These are phyloP conservation scores for Lepidocyrtoides sp. DNA, from an alignment of 2,888 invertebrate species.

Conservation along the genomic window DNA sequence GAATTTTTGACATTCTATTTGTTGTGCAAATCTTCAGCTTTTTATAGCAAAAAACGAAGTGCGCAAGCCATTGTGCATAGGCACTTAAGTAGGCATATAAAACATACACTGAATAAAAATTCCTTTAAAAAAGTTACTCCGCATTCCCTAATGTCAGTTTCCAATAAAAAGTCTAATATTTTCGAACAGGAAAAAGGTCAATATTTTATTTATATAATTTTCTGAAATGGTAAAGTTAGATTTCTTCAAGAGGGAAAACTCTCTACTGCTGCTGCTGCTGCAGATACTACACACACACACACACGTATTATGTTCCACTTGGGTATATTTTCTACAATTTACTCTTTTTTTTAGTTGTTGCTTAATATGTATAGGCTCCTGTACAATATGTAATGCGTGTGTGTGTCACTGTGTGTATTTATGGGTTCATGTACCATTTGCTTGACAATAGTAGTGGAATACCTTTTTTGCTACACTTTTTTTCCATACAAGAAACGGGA, in stretches of 20 bases:
- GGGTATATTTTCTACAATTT: background rate
- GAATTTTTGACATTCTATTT: slow-evolving; percentile 41
- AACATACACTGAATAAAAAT: slow-evolving; percentile 18
- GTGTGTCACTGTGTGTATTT: slow-evolving; percentile 25
- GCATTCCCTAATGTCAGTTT: slow-evolving; percentile 72
- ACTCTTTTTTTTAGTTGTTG: background rate
- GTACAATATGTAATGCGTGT: background rate
- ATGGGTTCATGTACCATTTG: slow-evolving; percentile 33
- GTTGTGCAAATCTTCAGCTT: background rate
- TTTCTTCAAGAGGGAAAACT: background rate
- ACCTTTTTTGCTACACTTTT: slow-evolving; percentile 3
- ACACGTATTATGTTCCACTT: background rate
- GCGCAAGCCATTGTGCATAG: background rate
- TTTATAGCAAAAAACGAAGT: background rate
- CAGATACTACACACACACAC: too few species aligned
- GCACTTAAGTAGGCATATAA: background rate
- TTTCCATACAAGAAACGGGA: slow-evolving; percentile 8
- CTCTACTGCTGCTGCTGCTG: too few species aligned
- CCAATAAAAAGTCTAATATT: slow-evolving; percentile 57
- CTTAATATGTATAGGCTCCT: background rate
- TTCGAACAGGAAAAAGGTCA: slow-evolving; percentile 11
- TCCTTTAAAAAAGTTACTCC: slow-evolving; percentile 34
- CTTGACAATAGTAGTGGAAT: background rate
- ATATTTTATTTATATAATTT: background rate
- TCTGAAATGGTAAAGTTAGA: background rate